Conservation (phyloP, 2,888 invertebrate species). For the Ctena decussata region DNA sequence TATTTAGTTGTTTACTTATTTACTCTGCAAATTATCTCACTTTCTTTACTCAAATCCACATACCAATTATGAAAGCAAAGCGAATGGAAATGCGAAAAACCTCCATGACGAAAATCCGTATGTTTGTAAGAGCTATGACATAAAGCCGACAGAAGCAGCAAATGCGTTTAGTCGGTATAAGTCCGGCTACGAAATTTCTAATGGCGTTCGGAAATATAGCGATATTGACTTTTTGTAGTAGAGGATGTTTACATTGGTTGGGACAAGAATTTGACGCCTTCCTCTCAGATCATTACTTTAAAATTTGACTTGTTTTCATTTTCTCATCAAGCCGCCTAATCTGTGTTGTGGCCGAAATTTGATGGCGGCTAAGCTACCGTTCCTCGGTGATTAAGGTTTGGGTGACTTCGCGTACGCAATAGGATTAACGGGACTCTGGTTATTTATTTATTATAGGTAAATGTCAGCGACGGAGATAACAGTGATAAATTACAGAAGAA, state of each 20-base stretch:
- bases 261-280: not conserved
- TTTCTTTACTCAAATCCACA: not conserved
- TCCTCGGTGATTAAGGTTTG: not conserved
- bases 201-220: not conserved
- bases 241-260: conserved; percentile 16
- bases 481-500: not conserved
- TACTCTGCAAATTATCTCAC: too few species aligned
- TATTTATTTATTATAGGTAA: not conserved
- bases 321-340: not conserved
- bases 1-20: not conserved
- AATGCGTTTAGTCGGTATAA: too few species aligned
- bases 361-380: not conserved
- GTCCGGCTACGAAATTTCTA: not conserved
- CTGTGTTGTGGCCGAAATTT: not conserved
- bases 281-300: not conserved
- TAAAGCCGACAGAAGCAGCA: too few species aligned
- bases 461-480: not conserved
- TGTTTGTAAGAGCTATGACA: not conserved
- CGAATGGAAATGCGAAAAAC: not conserved
- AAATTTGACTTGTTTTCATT: conserved; percentile 11
- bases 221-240: not conserved
- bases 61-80: not conserved
- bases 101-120: not conserved
- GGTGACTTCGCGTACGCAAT: not conserved
- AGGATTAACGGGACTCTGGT: not conserved